Evolutionary conservation across 2,113 vertebrate genomes (phyloP).

Genomic region (Paedocypris sp.): DNA sequence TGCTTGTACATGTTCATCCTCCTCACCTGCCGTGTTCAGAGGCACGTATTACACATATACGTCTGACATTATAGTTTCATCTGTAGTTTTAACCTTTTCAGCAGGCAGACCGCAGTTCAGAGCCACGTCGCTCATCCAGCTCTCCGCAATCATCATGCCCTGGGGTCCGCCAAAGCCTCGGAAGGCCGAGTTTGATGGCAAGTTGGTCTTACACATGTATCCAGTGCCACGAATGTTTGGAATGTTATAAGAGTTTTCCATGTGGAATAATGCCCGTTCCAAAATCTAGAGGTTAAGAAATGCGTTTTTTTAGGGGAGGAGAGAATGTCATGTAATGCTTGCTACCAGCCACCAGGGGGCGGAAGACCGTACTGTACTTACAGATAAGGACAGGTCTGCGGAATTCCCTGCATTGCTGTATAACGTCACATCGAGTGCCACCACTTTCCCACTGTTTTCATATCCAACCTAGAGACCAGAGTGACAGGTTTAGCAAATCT

Average conservation of each 20-base stretch:
- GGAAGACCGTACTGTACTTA: constrained; percentile 49
- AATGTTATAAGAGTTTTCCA: constrained; percentile 88
- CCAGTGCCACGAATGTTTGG: constrained; percentile 72
- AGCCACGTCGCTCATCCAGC: constrained; percentile 79
- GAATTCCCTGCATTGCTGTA: constrained; percentile 82
- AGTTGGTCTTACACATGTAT: constrained; percentile 79
- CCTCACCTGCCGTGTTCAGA: constrained; percentile 65
- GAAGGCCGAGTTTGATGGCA: constrained; percentile 90
- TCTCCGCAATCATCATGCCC: constrained; percentile 82
- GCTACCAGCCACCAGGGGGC: neutral
- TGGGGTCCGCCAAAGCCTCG: constrained; percentile 92
- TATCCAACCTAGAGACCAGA: constrained; percentile 74
- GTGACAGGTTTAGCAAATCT: neutral
- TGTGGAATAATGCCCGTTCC: constrained; percentile 80
- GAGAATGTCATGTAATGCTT: neutral
- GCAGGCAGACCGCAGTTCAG: constrained; percentile 63
- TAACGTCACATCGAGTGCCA: constrained; percentile 73
- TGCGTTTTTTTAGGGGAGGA: neutral
- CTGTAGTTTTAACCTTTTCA: constrained; percentile 62
- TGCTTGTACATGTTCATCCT: constrained; percentile 75
- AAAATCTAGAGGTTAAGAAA: constrained; percentile 61
- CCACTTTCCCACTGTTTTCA: constrained; percentile 71
- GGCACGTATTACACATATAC: neutral
- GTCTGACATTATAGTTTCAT: neutral
- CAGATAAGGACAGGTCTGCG: constrained; percentile 72